Percentiles rank a stretch among this genome's conserved stretches.
Conservation (phyloP, 2,888 invertebrate species). For the Cephus pulcher region DNA sequence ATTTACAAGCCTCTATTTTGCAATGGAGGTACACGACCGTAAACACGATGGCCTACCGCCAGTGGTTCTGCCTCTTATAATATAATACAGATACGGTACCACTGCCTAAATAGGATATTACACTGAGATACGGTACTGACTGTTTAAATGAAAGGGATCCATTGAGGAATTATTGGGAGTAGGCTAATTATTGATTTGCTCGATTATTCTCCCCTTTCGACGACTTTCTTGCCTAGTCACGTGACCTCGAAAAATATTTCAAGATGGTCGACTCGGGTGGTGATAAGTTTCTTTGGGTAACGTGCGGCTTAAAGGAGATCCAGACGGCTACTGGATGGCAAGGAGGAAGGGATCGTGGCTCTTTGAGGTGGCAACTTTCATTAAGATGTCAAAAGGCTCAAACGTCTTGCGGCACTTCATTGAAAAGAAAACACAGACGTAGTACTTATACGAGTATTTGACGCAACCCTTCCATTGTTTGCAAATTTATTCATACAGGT, state of each 20-base stretch:
- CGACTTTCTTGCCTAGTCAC: neutral
- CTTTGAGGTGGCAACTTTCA: neutral
- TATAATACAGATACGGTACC: neutral
- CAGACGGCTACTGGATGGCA: too few species aligned
- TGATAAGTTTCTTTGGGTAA: neutral
- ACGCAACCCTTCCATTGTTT: neutral
- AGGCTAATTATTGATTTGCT: neutral
- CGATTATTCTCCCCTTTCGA: neutral
- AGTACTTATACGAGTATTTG: neutral
- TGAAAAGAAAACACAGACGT: neutral
- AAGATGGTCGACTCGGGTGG: neutral
- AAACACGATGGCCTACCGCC: neutral
- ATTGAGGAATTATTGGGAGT: neutral
- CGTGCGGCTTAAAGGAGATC: too few species aligned
- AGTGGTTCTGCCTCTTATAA: neutral
- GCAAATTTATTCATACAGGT: neutral
- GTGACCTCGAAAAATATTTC: neutral
- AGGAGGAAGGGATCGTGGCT: neutral
- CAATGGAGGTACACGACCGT: neutral
- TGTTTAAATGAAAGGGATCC: neutral
- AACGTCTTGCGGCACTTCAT: neutral
- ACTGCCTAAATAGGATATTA: neutral
- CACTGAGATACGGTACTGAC: neutral
- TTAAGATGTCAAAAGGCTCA: neutral
- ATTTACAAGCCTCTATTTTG: neutral